Base-by-base conservation (phyloP, 1,140 invertebrate genomes). In the Anastrepha obliqua region DNA sequence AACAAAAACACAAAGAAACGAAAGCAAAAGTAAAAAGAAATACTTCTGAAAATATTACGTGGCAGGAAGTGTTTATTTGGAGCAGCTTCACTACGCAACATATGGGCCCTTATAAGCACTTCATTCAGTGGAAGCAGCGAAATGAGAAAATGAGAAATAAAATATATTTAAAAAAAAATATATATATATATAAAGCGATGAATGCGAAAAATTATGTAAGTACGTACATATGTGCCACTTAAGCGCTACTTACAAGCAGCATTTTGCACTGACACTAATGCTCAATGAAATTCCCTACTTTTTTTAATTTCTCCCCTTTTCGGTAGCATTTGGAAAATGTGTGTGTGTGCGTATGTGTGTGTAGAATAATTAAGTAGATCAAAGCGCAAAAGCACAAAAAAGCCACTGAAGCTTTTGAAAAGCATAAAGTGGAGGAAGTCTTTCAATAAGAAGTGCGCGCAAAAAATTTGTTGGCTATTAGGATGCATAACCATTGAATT, bases 51-150 rank as follows among this genome's bases (percentile, higher is more conserved):
- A 67, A 42, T 29, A 29, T 42, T 67, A 58, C 39, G 65, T 67
- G 65, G 29, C 64, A 42, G 64, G 64, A 67, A 67, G 64, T 67
- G 39, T 67, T 67, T 67, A 67, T 67, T 42, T 42, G 64, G 20
- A 67, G 20, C 29, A 67, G 8, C 7, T 67, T 42, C 8, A 29
- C 29, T 8, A 0, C 29, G 65, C 65, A 67, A 42, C 65, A 67
- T 29, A 67, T 67, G 65, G 2, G 65, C 65, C 29, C 65, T 42
- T 39, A 67, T 42, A 39, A 67, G 29, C 39, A 39, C 65, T 42
- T 67, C 29, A 64, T 20, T 67, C 62, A 64, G 9, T 20, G 29
- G 29, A 67, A 65, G 65, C 39, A 67, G 39, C 20, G 11, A 39
- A 67, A 58, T 8, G 55, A 58, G 55, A 58, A 13, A 8, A 58